Percentiles rank a stretch among this genome's conserved stretches.
Conservation (phyloP, 2,797 vertebrate species). For the Enteromius mattozi region DNA sequence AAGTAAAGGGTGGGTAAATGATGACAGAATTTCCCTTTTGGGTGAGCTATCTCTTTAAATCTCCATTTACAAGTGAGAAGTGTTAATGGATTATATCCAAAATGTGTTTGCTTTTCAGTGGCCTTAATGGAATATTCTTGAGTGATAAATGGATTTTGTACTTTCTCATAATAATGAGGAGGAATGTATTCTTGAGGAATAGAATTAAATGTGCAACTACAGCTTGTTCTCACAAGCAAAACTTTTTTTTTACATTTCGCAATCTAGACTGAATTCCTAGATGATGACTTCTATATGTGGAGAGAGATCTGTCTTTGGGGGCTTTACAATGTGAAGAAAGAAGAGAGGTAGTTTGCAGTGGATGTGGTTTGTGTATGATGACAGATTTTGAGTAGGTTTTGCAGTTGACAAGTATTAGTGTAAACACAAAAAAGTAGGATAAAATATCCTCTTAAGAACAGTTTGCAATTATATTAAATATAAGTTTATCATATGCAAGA, state of each 20-base stretch:
- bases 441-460: background rate
- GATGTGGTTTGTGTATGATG: background rate
- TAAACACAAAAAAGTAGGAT: background rate
- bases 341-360: conserved; percentile 4
- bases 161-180: conserved; percentile 2
- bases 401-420: background rate
- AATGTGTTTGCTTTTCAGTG: conserved; percentile 30
- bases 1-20: background rate
- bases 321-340: conserved; percentile 12
- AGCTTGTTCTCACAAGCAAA: conserved; percentile 18
- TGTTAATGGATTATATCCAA: conserved; percentile 34
- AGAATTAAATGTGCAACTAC: background rate
- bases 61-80: conserved; percentile 8
- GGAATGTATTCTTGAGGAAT: conserved; percentile 38
- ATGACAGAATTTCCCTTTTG: background rate
- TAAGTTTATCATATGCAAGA: too few species aligned
- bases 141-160: conserved; percentile 3
- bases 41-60: background rate
- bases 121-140: background rate
- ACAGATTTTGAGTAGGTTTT: background rate
- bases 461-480: background rate
- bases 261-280: conserved; percentile 3
- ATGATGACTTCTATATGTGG: background rate
- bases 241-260: background rate
- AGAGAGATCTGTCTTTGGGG: conserved; percentile 5